These are phyloP conservation scores for Listrodromus nycthemerus DNA, from an alignment of 2,888 invertebrate genomes.

Conservation along the genomic window DNA sequence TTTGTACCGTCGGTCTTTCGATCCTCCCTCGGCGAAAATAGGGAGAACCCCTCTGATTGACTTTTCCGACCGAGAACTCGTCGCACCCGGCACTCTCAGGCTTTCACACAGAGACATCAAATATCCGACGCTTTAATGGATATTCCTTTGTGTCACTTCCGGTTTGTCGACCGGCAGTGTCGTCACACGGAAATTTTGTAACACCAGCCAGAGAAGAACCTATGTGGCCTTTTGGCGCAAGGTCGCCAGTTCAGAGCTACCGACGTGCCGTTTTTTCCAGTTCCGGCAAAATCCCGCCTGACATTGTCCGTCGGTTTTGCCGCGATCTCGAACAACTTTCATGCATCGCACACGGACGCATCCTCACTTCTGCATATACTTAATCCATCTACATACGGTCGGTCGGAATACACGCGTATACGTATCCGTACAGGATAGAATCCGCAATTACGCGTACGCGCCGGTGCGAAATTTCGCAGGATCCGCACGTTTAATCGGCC, in stretches of 20 bases:
- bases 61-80: conserved; percentile 8
- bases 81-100: not conserved
- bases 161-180: no score
- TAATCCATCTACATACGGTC: not conserved
- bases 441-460: conserved; percentile 45
- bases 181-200: no score
- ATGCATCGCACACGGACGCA: not conserved
- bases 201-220: not conserved
- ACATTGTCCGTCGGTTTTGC: not conserved
- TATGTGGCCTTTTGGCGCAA: not conserved
- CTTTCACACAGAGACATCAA: not conserved
- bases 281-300: not conserved
- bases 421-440: conserved; percentile 16
- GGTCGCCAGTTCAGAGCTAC: no score
- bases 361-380: not conserved
- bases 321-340: not conserved
- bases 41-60: not conserved
- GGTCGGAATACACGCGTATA: not conserved
- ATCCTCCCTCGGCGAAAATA: not conserved
- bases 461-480: conserved; percentile 49
- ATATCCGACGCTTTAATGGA: not conserved
- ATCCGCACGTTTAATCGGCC: conserved; percentile 64
- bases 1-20: not conserved
- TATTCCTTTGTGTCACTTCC: not conserved
- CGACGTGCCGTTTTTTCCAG: not conserved